These are phyloP conservation scores for Kryptolebias ocellatus DNA, from an alignment of 2,797 vertebrate genomes.

Conservation along the genomic window DNA sequence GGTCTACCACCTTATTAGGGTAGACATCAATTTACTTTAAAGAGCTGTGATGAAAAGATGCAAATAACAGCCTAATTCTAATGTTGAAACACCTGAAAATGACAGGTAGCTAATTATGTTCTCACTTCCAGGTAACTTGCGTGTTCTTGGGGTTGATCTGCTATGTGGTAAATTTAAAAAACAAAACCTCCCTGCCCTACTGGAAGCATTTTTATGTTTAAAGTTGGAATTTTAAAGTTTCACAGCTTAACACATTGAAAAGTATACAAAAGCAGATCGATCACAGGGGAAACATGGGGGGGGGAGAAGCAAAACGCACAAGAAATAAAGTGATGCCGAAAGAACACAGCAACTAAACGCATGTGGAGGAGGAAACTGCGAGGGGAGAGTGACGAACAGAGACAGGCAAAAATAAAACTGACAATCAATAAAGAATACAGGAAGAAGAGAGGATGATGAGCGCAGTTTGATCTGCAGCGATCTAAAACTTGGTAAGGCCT, in stretches of 20 bases:
- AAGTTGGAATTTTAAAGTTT: too few relatives aligned
- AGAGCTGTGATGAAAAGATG: background rate
- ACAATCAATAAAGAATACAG: slow-evolving; percentile 50
- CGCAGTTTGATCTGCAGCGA: slow-evolving; percentile 17
- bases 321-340: too few relatives aligned
- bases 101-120: background rate
- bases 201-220: too few relatives aligned
- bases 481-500: slow-evolving; percentile 1
- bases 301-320: slow-evolving; percentile 5
- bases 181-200: too few relatives aligned
- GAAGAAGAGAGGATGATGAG: slow-evolving; percentile 42
- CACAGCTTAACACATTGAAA: background rate
- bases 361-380: slow-evolving; percentile 43
- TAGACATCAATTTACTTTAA: background rate
- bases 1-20: background rate
- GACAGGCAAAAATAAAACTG: slow-evolving; percentile 49
- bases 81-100: slow-evolving; percentile 6
- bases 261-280: slow-evolving; percentile 5
- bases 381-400: slow-evolving; percentile 47
- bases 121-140: slow-evolving; percentile 67
- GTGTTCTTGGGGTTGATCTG: slow-evolving; percentile 68
- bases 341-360: slow-evolving; percentile 1
- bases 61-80: slow-evolving; percentile 1
- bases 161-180: slow-evolving; percentile 75
- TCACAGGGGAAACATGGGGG: slow-evolving; percentile 25